phyloP scores from a whole-genome alignment of 2,797 vertebrate species.

The Rhincodon typus region DNA sequence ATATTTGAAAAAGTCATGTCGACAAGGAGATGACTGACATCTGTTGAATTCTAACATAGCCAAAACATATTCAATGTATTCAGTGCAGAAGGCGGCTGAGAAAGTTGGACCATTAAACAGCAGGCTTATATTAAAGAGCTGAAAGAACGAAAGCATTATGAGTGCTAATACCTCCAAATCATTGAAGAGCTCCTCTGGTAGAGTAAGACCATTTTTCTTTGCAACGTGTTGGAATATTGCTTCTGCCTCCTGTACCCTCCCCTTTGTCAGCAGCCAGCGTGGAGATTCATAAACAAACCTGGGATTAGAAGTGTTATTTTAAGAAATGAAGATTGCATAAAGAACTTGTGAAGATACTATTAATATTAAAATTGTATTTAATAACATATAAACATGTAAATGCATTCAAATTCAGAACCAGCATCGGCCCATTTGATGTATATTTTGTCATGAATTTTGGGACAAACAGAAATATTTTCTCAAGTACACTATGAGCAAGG shows the following conservation, averaged over 20 bases:
- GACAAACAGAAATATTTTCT: neutral
- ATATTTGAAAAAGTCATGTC: neutral
- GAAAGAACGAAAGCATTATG: neutral
- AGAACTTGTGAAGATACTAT: neutral
- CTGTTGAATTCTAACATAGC: neutral
- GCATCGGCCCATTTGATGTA: neutral
- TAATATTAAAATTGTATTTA: neutral
- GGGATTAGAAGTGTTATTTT: constrained; percentile 39
- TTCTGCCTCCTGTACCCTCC: constrained; percentile 74
- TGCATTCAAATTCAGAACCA: neutral
- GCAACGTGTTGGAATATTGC: constrained; percentile 70
- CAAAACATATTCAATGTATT: neutral
- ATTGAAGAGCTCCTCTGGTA: constrained; percentile 68
- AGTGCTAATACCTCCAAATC: constrained; percentile 57
- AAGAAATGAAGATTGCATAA: neutral
- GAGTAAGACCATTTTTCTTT: constrained; percentile 61
- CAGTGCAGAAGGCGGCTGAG: neutral
- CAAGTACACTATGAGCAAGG: neutral
- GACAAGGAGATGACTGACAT: neutral
- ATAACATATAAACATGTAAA: neutral
- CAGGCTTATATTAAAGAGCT: neutral
- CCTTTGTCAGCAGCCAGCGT: constrained; percentile 80
- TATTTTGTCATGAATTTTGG: neutral
- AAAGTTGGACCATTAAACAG: neutral
- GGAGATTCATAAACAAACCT: constrained; percentile 90